These are phyloP conservation scores for Drosophila ohnishii DNA, from an alignment of 1,140 invertebrate species.

Conservation along the genomic window DNA sequence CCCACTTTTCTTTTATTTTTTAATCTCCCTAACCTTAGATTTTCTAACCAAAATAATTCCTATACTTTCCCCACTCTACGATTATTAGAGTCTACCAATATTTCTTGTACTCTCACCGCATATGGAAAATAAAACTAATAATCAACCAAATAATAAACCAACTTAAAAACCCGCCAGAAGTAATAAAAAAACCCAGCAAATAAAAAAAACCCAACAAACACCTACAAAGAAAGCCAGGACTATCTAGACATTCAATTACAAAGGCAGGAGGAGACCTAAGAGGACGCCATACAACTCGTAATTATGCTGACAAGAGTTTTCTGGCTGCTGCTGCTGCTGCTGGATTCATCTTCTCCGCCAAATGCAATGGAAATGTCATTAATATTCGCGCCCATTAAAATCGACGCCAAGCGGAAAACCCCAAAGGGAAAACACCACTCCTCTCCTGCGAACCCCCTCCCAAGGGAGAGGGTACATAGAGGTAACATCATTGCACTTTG, in stretches of 20 bases:
- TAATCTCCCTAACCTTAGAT: neutral
- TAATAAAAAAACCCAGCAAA: constrained; percentile 14
- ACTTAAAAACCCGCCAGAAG: constrained; percentile 1
- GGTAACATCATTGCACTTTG: constrained; percentile 69
- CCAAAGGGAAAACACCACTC: constrained; percentile 29
- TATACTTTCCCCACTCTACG: too few relatives aligned
- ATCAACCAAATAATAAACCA: constrained; percentile 1
- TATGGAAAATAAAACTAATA: constrained; percentile 35
- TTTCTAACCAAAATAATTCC: neutral
- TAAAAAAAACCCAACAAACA: constrained; percentile 5
- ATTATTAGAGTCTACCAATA: neutral
- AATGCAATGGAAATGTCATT: constrained; percentile 80
- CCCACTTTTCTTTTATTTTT: neutral
- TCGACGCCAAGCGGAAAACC: constrained; percentile 73
- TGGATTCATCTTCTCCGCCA: constrained; percentile 27
- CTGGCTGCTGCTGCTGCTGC: neutral
- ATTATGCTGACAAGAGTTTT: constrained; percentile 78
- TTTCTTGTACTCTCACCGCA: constrained; percentile 22
- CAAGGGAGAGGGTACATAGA: constrained; percentile 2
- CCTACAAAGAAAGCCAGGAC: neutral
- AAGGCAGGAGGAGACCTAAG: neutral
- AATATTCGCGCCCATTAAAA: constrained; percentile 81
- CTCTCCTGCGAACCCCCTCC: neutral
- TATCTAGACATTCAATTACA: constrained; percentile 29
- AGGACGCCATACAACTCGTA: constrained; percentile 34